A percentile compares a stretch with the other conserved stretches of the same genome.
Conservation (phyloP, 2,888 invertebrate species). For the Leptothorax acervorum region DNA sequence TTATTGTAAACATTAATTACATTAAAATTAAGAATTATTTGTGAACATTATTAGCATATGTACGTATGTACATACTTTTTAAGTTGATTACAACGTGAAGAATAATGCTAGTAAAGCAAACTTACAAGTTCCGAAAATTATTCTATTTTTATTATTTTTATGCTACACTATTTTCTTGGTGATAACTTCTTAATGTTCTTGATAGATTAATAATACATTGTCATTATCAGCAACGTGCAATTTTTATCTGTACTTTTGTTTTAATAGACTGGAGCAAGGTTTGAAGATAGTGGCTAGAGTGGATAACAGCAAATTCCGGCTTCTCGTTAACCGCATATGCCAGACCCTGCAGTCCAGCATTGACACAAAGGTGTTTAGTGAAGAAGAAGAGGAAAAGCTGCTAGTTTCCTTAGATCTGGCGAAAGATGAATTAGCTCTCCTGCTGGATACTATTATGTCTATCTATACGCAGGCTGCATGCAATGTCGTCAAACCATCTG, state of each 20-base stretch:
- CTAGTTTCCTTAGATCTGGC: slow-evolving; percentile 77
- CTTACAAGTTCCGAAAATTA: background rate
- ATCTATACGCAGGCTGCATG: slow-evolving; percentile 80
- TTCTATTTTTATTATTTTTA: background rate
- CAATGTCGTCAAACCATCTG: slow-evolving; percentile 75
- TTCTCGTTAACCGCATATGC: slow-evolving; percentile 80
- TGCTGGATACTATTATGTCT: slow-evolving; percentile 76
- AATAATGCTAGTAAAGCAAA: background rate
- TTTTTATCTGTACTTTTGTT: slow-evolving; percentile 21
- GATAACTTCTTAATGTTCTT: slow-evolving; percentile 1
- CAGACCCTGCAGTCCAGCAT: slow-evolving; percentile 74
- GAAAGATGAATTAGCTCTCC: slow-evolving; percentile 74
- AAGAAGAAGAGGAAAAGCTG: slow-evolving; percentile 80
- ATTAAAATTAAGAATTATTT: background rate
- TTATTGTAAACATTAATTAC: too few relatives aligned
- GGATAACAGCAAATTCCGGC: slow-evolving; percentile 80
- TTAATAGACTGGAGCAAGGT: slow-evolving; percentile 76
- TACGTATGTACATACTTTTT: background rate
- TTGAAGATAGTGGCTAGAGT: slow-evolving; percentile 75
- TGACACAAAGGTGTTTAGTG: slow-evolving; percentile 76
- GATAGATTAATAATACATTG: background rate
- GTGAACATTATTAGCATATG: too few relatives aligned
- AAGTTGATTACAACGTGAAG: background rate
- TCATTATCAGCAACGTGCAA: background rate
- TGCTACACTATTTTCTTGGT: background rate